These are phyloP conservation scores for Phragmatobia fuliginosa DNA, from an alignment of 2,888 invertebrate species.

Conservation along the genomic window DNA sequence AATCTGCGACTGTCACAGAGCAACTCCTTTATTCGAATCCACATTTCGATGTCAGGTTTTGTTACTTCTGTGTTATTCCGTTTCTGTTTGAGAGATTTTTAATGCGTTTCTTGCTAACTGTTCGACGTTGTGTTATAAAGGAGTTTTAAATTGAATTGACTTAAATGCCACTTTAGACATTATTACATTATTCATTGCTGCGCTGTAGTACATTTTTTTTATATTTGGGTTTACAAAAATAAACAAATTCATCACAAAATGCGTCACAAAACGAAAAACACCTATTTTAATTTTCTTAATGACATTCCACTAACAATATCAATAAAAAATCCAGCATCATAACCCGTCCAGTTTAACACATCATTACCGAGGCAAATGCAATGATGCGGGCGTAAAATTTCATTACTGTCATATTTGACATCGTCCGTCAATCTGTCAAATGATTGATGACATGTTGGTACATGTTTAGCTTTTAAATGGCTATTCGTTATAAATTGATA, in stretches of 20 bases:
- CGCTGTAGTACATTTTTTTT: neutral
- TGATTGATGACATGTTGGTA: slow-evolving; percentile 74
- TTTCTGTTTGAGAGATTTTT: slow-evolving; percentile 68
- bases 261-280: slow-evolving; percentile 21
- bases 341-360: slow-evolving; percentile 49
- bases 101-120: slow-evolving; percentile 70
- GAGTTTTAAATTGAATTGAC: neutral
- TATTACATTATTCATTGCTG: neutral
- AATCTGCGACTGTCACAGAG: slow-evolving; percentile 71
- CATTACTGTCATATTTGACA: slow-evolving; percentile 73
- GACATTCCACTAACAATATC: slow-evolving; percentile 44
- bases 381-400: slow-evolving; percentile 78
- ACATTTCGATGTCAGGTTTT: slow-evolving; percentile 73
- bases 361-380: slow-evolving; percentile 63
- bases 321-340: slow-evolving; percentile 47
- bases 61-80: slow-evolving; percentile 62
- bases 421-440: slow-evolving; percentile 71
- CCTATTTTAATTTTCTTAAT: slow-evolving; percentile 34
- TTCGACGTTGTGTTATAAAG: slow-evolving; percentile 51
- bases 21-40: slow-evolving; percentile 72
- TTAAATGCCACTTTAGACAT: neutral
- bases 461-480: slow-evolving; percentile 71
- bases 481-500: slow-evolving; percentile 72
- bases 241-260: slow-evolving; percentile 15
- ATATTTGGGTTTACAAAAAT: neutral